Conservation (phyloP, 1,140 invertebrate genomes). For the Venustaconcha ellipsiformis region DNA sequence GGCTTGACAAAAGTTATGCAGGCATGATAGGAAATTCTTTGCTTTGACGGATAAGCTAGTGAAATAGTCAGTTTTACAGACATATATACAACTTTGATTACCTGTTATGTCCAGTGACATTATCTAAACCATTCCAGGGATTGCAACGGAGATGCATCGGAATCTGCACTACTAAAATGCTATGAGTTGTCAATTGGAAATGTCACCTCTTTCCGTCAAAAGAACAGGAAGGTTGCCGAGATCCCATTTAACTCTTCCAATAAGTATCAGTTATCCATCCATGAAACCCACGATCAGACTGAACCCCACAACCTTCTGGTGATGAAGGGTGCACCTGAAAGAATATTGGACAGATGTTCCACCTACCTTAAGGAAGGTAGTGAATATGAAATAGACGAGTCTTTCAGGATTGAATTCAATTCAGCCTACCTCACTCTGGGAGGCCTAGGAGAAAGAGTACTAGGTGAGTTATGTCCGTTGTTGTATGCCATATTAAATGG, state of each 20-base stretch:
- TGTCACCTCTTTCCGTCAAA: constrained; percentile 86
- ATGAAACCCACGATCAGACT: constrained; percentile 91
- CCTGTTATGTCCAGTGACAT: no score
- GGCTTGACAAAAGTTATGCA: no score
- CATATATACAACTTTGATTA: no score
- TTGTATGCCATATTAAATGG: no score
- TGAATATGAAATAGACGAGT: constrained; percentile 93
- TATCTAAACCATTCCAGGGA: constrained; percentile 62
- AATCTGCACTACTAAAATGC: constrained; percentile 95
- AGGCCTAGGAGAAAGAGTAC: constrained; percentile 96
- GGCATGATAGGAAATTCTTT: no score
- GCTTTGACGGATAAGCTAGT: no score
- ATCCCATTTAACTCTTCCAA: constrained; percentile 99
- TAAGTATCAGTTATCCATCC: constrained; percentile 98
- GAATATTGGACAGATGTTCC: constrained; percentile 95
- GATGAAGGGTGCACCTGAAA: constrained; percentile 99
- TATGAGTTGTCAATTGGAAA: constrained; percentile 95
- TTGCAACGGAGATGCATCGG: constrained; percentile 87
- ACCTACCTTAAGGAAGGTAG: constrained; percentile 97
- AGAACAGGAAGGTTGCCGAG: constrained; percentile 96
- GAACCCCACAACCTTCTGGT: constrained; percentile 93
- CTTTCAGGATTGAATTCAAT: constrained; percentile 98
- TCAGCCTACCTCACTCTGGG: constrained; percentile 98
- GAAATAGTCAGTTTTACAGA: no score
- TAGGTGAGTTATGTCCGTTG: constrained; percentile 73